Conservation (phyloP, 2,113 vertebrate species). For the Thamnaconus septentrionalis region DNA sequence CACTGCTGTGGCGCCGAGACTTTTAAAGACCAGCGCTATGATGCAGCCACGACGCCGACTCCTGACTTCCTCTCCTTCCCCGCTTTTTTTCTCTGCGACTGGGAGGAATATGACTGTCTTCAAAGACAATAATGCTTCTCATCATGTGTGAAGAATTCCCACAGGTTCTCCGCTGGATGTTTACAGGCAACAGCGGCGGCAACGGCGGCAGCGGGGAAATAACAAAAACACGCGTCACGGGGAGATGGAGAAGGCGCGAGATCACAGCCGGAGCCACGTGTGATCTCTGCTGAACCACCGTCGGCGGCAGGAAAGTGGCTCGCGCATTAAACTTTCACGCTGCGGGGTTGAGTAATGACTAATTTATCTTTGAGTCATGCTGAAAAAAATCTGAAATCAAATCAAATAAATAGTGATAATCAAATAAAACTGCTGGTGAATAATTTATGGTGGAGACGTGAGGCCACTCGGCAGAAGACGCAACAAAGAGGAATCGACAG, state of each 20-base stretch:
- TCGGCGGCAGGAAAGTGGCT: background rate
- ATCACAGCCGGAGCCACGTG: background rate
- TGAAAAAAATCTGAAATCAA: too few species aligned
- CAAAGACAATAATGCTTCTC: conserved; percentile 44
- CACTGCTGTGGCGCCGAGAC: conserved; percentile 39
- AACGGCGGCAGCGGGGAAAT: background rate
- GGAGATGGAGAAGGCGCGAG: conserved; percentile 5
- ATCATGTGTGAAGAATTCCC: conserved; percentile 25
- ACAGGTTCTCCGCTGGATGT: conserved; percentile 35
- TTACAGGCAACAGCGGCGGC: conserved; percentile 6
- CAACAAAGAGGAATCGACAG: too few species aligned
- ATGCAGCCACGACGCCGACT: conserved; percentile 26
- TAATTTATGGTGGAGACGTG: too few species aligned
- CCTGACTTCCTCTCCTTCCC: background rate
- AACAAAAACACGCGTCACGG: conserved; percentile 8
- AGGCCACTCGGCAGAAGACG: too few species aligned
- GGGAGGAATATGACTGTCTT: conserved; percentile 25
- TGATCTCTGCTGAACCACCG: too few species aligned
- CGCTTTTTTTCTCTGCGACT: background rate
- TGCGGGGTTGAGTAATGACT: conserved; percentile 8
- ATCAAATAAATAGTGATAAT: too few species aligned
- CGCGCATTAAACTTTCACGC: conserved; percentile 25
- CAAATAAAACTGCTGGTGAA: too few species aligned
- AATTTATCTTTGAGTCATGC: conserved; percentile 27
- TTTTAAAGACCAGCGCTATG: conserved; percentile 44